A percentile compares a stretch with the other conserved stretches of the same genome.
Evolutionary conservation across 2,797 vertebrate species (phyloP).

Genomic region (Falco cherrug): DNA sequence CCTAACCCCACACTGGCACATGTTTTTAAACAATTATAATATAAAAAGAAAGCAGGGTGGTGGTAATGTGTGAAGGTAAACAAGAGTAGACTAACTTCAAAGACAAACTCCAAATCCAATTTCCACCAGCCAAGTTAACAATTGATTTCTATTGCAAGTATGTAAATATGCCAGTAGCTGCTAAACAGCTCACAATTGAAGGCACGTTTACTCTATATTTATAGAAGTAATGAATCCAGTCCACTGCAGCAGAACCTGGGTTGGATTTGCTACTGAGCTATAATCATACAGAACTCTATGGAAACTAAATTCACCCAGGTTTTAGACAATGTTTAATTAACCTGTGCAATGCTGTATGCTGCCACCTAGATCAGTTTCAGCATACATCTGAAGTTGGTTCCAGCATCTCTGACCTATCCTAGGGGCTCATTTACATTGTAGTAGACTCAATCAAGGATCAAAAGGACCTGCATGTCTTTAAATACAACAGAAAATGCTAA

Average conservation of each 20-base stretch:
- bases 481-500: not conserved
- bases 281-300: not conserved
- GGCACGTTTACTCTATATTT: not conserved
- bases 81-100: not conserved
- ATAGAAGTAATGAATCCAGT: not conserved
- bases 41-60: not conserved
- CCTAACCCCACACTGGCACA: fast-evolving
- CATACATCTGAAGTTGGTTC: not conserved
- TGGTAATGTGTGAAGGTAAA: not conserved
- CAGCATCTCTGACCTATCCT: not conserved
- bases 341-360: not conserved
- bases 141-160: not conserved
- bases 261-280: not conserved
- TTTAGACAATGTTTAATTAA: not conserved
- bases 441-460: not conserved
- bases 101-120: not conserved
- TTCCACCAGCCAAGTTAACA: not conserved
- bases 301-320: not conserved
- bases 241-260: not conserved
- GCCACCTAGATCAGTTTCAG: not conserved
- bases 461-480: not conserved
- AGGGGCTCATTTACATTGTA: too few species aligned
- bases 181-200: not conserved
- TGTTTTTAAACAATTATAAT: not conserved
- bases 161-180: not conserved